Conservation (phyloP, 2,888 invertebrate species). For the Sarcophaga caerulescens region DNA sequence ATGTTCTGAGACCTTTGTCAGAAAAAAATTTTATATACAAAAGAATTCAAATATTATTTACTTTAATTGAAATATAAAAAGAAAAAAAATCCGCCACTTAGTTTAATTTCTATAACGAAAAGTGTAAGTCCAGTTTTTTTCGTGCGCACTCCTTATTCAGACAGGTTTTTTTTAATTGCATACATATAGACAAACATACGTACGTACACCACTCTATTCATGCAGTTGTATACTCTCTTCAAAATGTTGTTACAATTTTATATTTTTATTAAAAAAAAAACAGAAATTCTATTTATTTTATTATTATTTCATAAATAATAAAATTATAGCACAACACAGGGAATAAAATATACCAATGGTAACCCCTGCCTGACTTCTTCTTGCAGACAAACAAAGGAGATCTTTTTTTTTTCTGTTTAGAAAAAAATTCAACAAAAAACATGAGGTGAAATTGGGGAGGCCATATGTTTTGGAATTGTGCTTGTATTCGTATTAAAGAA, state of each 20-base stretch:
- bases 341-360: constrained; percentile 7
- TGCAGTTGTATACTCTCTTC: too few relatives aligned
- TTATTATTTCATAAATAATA: not conserved
- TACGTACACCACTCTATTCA: not conserved
- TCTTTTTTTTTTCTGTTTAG: not conserved
- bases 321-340: not conserved
- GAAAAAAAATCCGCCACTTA: too few relatives aligned
- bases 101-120: too few relatives aligned
- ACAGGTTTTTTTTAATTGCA: too few relatives aligned
- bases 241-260: too few relatives aligned
- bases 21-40: too few relatives aligned
- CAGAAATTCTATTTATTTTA: not conserved
- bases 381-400: not conserved
- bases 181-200: not conserved
- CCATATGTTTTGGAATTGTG: not conserved
- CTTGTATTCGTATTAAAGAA: not conserved
- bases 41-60: too few relatives aligned
- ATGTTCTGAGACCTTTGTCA: too few relatives aligned
- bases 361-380: not conserved
- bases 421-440: not conserved
- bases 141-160: too few relatives aligned
- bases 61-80: too few relatives aligned
- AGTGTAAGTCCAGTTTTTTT: too few relatives aligned
- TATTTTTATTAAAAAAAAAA: too few relatives aligned
- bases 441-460: not conserved